Evolutionary conservation across 2,888 invertebrate species (phyloP).

Genomic region (Clitarchus hookeri): DNA sequence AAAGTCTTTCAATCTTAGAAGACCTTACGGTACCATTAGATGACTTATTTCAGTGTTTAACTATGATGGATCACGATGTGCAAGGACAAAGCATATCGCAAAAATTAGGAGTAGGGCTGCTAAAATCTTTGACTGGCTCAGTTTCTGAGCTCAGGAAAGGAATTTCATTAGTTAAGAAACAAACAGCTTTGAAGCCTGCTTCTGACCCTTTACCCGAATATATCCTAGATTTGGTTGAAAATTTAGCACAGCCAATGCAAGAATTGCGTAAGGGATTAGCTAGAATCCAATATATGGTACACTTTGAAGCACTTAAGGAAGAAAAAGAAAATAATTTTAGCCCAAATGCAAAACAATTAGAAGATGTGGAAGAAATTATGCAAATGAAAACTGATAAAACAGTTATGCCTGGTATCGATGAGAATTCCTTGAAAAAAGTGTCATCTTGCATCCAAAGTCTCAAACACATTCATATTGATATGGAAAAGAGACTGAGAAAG

Average conservation of each 20-base stretch:
- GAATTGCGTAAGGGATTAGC: conserved; percentile 31
- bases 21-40: conserved; percentile 53
- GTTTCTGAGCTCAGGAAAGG: not conserved
- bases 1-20: conserved; percentile 51
- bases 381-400: not conserved
- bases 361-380: conserved; percentile 22
- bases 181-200: conserved; percentile 11
- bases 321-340: not conserved
- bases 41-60: conserved; percentile 50
- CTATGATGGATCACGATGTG: not conserved
- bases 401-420: not conserved
- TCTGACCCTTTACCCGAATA: conserved; percentile 21
- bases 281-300: conserved; percentile 30
- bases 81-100: not conserved
- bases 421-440: not conserved
- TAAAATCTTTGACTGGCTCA: not conserved
- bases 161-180: not conserved
- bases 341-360: not conserved
- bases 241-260: conserved; percentile 30
- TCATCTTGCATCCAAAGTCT: not conserved
- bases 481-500: not conserved
- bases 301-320: not conserved
- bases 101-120: not conserved
- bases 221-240: conserved; percentile 51
- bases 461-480: not conserved